These are phyloP conservation scores for Coleophora deauratella DNA, from an alignment of 2,888 invertebrate species.

Conservation along the genomic window DNA sequence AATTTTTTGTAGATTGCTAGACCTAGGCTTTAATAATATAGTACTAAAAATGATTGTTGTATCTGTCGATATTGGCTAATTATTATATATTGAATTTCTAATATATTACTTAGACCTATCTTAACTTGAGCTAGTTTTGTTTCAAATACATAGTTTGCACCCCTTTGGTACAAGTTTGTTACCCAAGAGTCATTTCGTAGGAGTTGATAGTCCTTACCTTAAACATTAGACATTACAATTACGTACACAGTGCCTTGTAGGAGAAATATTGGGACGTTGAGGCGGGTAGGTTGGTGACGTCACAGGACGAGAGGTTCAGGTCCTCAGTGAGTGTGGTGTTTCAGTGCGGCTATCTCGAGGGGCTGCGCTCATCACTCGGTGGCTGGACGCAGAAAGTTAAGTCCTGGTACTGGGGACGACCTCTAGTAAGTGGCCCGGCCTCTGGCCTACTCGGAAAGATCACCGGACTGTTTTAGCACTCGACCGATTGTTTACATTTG, in stretches of 20 bases:
- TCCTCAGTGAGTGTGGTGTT: constrained; percentile 76
- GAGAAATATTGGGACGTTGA: not conserved
- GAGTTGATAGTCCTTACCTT: no score
- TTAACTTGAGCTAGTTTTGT: no score
- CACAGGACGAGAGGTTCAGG: constrained; percentile 34
- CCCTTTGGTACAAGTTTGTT: no score
- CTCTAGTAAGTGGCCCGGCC: constrained; percentile 89
- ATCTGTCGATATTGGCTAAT: no score
- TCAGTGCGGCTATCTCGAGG: constrained; percentile 94
- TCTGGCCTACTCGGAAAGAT: constrained; percentile 48
- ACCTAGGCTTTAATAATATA: no score
- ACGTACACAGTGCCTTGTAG: not conserved
- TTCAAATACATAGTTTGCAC: constrained; percentile 1
- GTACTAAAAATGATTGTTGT: no score
- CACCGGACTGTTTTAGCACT: constrained; percentile 68
- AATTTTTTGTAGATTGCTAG: no score
- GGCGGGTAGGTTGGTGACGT: constrained; percentile 15
- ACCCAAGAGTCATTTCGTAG: no score
- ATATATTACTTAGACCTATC: no score
- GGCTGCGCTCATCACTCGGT: constrained; percentile 95
- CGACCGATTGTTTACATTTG: constrained; percentile 64
- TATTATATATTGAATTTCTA: no score
- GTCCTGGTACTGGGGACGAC: constrained; percentile 98
- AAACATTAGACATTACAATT: not conserved
- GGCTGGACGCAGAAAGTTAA: constrained; percentile 97